Evolutionary conservation across 2,888 invertebrate genomes (phyloP).

Genomic region (Lamproptera curius): DNA sequence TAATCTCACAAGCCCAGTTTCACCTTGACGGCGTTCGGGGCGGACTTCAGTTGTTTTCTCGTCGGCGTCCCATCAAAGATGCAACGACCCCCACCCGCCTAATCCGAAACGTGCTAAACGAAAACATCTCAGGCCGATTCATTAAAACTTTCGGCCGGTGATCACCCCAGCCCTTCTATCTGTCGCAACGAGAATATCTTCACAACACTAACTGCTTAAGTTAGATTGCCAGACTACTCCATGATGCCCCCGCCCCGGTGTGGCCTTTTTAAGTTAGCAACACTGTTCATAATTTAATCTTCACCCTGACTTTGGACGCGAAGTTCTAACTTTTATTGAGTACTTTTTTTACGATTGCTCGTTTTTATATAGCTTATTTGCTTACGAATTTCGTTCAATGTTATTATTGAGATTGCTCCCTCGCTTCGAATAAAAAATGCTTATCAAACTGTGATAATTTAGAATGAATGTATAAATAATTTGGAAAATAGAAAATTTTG

Average conservation of each 20-base stretch:
- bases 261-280: constrained; percentile 30
- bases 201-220: constrained; percentile 56
- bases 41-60: constrained; percentile 3
- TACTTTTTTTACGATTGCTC: no score
- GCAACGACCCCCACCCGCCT: constrained; percentile 23
- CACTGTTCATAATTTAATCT: constrained; percentile 16
- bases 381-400: no score
- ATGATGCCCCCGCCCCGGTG: constrained; percentile 39
- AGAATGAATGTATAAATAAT: no score
- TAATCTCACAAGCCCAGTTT: neutral
- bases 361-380: no score
- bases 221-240: constrained; percentile 63
- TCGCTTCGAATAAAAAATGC: no score
- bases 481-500: no score
- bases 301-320: constrained; percentile 12
- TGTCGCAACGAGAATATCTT: constrained; percentile 34
- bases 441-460: no score
- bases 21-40: constrained; percentile 7
- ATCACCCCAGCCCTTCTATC: constrained; percentile 41
- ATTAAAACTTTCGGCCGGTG: constrained; percentile 61
- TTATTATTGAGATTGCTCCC: no score
- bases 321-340: no score
- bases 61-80: constrained; percentile 26
- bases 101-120: constrained; percentile 29
- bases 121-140: constrained; percentile 49